A percentile compares a stretch with the other conserved stretches of the same genome.
phyloP scores from a whole-genome alignment of 2,888 invertebrate species.

The Hirtodrosophila confusa region DNA sequence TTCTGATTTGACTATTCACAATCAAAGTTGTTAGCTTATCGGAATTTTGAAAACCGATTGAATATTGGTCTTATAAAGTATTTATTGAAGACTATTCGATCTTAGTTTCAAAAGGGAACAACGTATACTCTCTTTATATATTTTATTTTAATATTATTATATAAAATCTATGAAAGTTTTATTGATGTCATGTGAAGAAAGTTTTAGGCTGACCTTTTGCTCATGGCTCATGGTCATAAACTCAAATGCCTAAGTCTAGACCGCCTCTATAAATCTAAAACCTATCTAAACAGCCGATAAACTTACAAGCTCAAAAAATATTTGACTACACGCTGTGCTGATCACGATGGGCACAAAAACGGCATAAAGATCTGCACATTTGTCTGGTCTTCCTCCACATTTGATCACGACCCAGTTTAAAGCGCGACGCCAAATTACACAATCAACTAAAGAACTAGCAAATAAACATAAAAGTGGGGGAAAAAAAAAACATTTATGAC shows the following conservation, averaged over 20 bases:
- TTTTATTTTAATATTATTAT: no score
- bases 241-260: background rate
- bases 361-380: slow-evolving; percentile 20
- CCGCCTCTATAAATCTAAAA: background rate
- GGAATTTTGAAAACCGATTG: no score
- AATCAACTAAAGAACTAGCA: slow-evolving; percentile 10
- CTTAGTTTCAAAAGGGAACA: no score
- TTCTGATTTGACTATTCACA: no score
- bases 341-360: slow-evolving; percentile 29
- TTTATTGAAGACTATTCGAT: no score
- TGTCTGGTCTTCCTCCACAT: slow-evolving; percentile 25
- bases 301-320: slow-evolving; percentile 19
- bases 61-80: no score
- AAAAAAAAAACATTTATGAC: slow-evolving; percentile 57
- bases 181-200: no score
- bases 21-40: no score
- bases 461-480: slow-evolving; percentile 12
- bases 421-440: slow-evolving; percentile 23
- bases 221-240: no score
- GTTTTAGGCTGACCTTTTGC: no score
- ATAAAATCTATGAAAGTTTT: no score
- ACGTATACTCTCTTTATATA: no score
- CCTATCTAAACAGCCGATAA: background rate
- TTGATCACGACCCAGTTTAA: slow-evolving; percentile 69
- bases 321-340: slow-evolving; percentile 32